Percentiles rank a stretch among this genome's conserved stretches.
Evolutionary conservation across 2,113 vertebrate genomes (phyloP).

Genomic region (Capricornis sumatraensis): DNA sequence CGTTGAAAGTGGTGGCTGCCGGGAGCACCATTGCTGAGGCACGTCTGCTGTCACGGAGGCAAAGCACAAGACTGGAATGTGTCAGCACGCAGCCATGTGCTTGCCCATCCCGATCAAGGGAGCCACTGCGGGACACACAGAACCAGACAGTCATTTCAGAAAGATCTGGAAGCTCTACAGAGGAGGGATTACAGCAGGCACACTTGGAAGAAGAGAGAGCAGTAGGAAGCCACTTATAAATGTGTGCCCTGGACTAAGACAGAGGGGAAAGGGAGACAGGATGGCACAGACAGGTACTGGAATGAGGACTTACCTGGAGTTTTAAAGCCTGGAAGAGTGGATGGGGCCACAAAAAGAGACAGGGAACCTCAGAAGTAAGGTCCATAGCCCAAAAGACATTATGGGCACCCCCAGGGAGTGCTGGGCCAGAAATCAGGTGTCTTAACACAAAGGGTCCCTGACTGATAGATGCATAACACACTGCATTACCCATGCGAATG

Average conservation of each 20-base stretch:
- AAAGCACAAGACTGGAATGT: background rate
- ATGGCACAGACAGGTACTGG: background rate
- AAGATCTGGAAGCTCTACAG: background rate
- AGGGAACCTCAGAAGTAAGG: background rate
- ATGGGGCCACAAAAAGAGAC: background rate
- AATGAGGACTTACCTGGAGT: background rate
- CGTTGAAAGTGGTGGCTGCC: background rate
- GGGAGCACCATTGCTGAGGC: background rate
- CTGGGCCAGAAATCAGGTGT: background rate
- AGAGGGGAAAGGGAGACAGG: background rate
- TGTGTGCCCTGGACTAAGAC: background rate
- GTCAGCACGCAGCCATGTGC: too few species aligned
- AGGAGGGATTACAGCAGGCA: background rate
- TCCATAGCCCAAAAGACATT: background rate
- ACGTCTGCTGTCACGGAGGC: background rate
- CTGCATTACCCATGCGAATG: accelerated
- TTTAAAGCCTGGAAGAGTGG: background rate
- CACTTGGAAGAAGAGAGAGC: background rate
- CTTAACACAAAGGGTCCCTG: background rate
- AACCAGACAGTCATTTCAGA: background rate
- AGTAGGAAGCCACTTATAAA: background rate
- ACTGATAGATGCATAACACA: background rate
- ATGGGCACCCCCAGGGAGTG: background rate
- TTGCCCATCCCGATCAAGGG: background rate
- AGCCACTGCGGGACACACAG: background rate